phyloP scores from a whole-genome alignment of 2,888 invertebrate species.

The Papilio gigon region DNA sequence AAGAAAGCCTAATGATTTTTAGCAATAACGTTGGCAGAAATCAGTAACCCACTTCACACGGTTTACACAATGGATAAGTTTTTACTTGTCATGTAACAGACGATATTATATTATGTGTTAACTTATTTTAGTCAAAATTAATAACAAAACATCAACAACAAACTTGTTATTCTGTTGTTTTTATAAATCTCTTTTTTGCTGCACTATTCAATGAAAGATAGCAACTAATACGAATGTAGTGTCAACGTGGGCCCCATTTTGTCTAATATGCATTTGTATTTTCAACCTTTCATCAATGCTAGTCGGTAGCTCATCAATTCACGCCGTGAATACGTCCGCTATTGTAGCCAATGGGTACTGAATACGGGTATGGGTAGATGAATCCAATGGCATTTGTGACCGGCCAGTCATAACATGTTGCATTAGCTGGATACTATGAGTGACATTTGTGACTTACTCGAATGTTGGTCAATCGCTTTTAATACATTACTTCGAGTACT shows the following conservation, averaged over 20 bases:
- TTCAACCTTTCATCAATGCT: constrained; percentile 51
- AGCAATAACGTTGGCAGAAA: constrained; percentile 1
- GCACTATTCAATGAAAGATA: too few relatives aligned
- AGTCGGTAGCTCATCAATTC: constrained; percentile 57
- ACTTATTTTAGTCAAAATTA: not conserved
- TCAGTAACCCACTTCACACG: not conserved
- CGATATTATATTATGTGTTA: not conserved
- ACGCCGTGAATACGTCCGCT: constrained; percentile 50
- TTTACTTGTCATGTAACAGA: not conserved
- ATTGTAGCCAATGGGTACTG: constrained; percentile 45
- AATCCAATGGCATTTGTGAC: constrained; percentile 61
- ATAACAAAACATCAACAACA: not conserved
- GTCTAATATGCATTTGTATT: constrained; percentile 37
- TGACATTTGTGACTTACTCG: constrained; percentile 61
- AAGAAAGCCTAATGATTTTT: not conserved
- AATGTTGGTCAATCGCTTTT: constrained; percentile 62
- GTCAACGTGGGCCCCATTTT: constrained; percentile 4
- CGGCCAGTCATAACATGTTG: constrained; percentile 56
- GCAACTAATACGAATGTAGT: not conserved
- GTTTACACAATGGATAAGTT: not conserved
- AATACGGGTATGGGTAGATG: constrained; percentile 50
- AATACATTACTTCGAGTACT: constrained; percentile 42
- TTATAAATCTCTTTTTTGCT: not conserved
- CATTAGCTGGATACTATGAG: constrained; percentile 54
- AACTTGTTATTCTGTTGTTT: not conserved